phyloP scores from a whole-genome alignment of 2,113 vertebrate genomes.

The Camelus bactrianus region DNA sequence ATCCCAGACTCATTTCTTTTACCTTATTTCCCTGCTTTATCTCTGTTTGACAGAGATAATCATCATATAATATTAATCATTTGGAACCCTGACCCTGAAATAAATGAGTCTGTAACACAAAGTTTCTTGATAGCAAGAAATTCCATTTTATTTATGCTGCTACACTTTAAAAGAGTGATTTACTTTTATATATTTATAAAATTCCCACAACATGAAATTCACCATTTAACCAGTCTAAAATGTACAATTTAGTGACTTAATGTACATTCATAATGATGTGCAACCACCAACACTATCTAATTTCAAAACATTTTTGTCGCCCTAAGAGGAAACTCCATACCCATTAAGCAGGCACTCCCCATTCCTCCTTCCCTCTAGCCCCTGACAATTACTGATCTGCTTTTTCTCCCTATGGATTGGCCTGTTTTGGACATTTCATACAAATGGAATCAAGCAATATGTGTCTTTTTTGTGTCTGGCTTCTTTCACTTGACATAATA shows the following conservation, averaged over 20 bases:
- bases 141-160: background rate
- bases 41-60: conserved; percentile 65
- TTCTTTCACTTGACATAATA: background rate
- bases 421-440: background rate
- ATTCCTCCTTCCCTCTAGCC: background rate
- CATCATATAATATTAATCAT: conserved; percentile 67
- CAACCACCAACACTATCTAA: background rate
- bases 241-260: background rate
- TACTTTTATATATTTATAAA: conserved; percentile 62
- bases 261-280: background rate
- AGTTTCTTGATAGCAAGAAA: conserved; percentile 44
- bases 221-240: background rate
- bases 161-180: conserved; percentile 6
- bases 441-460: background rate
- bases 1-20: conserved; percentile 73
- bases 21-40: conserved; percentile 69
- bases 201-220: background rate
- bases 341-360: background rate
- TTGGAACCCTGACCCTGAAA: conserved; percentile 58
- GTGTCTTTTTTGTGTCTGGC: background rate
- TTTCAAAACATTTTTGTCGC: conserved; percentile 14
- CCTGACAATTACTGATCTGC: background rate
- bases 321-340: background rate
- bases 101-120: conserved; percentile 51
- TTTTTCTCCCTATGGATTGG: background rate